Conservation (phyloP, 2,797 vertebrate genomes). For the Pterois miles region DNA sequence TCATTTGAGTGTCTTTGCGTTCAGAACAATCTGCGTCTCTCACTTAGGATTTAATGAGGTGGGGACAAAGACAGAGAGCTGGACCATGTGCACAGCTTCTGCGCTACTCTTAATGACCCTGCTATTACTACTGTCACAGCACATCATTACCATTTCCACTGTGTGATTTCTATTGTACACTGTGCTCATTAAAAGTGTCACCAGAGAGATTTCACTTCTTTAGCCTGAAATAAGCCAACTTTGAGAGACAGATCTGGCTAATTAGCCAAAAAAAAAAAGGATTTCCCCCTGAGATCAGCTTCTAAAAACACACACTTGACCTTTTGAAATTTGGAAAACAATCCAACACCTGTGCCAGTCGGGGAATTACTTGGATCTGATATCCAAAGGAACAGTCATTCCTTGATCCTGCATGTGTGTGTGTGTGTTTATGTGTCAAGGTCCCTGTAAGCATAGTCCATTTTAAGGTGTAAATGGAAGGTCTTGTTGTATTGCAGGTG, state of each 20-base stretch:
- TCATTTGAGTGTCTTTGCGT: slow-evolving; percentile 26
- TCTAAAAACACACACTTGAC: slow-evolving; percentile 61
- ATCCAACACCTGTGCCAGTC: slow-evolving; percentile 50
- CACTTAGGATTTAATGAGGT: slow-evolving; percentile 56
- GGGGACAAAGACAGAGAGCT: slow-evolving; percentile 41
- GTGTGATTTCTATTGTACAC: slow-evolving; percentile 46
- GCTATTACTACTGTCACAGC: slow-evolving; percentile 40
- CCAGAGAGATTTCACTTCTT: slow-evolving; percentile 48
- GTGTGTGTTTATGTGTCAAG: background rate
- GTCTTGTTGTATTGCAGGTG: slow-evolving; percentile 32
- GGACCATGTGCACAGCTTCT: slow-evolving; percentile 41
- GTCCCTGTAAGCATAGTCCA: background rate
- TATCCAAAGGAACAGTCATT: slow-evolving; percentile 40
- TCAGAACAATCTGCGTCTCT: slow-evolving; percentile 32
- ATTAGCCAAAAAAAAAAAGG: slow-evolving; percentile 52
- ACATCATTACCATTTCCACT: slow-evolving; percentile 56
- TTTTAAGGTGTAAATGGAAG: slow-evolving; percentile 47
- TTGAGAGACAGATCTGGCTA: slow-evolving; percentile 45
- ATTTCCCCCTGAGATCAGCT: slow-evolving; percentile 50
- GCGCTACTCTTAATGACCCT: slow-evolving; percentile 43
- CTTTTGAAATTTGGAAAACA: slow-evolving; percentile 46
- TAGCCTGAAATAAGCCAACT: slow-evolving; percentile 44
- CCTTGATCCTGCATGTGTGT: slow-evolving; percentile 30
- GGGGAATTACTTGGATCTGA: slow-evolving; percentile 50
- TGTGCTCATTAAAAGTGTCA: slow-evolving; percentile 63